phyloP scores from a whole-genome alignment of 2,113 vertebrate species.

The Amblyornis subalaris region DNA sequence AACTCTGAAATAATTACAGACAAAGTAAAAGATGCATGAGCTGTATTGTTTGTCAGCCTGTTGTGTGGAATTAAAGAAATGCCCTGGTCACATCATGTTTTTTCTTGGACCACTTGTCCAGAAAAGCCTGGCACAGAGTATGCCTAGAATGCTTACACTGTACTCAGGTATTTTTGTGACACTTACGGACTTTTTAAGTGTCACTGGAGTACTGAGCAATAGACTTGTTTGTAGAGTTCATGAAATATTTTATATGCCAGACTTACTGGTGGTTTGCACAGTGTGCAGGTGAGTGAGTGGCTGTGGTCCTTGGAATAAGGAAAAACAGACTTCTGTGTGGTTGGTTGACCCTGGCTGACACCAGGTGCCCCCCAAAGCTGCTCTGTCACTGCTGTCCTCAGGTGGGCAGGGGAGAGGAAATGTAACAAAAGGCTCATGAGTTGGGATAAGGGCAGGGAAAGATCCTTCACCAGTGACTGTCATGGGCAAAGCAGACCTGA shows the following conservation, averaged over 20 bases:
- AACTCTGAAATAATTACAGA: not conserved
- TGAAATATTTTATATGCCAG: not conserved
- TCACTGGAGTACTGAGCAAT: not conserved
- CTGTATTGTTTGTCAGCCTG: not conserved
- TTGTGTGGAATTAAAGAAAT: not conserved
- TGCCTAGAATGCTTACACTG: rapidly evolving
- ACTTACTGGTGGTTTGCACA: not conserved
- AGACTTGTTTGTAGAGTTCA: not conserved
- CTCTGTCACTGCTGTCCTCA: not conserved
- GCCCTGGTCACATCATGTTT: not conserved
- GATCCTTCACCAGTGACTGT: not conserved
- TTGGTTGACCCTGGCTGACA: not conserved
- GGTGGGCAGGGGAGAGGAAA: not conserved
- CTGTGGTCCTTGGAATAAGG: not conserved
- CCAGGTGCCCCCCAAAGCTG: not conserved
- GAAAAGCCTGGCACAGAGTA: not conserved
- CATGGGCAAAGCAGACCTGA: not conserved
- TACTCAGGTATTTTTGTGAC: not conserved
- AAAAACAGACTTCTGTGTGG: not conserved
- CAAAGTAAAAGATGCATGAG: not conserved
- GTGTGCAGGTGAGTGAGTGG: not conserved
- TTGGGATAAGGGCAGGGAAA: not conserved
- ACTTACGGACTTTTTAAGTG: rapidly evolving
- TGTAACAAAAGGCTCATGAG: rapidly evolving
- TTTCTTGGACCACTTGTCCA: not conserved